These are phyloP conservation scores for Ichneumoninae sp. DNA, from an alignment of 2,888 invertebrate species.

Conservation along the genomic window DNA sequence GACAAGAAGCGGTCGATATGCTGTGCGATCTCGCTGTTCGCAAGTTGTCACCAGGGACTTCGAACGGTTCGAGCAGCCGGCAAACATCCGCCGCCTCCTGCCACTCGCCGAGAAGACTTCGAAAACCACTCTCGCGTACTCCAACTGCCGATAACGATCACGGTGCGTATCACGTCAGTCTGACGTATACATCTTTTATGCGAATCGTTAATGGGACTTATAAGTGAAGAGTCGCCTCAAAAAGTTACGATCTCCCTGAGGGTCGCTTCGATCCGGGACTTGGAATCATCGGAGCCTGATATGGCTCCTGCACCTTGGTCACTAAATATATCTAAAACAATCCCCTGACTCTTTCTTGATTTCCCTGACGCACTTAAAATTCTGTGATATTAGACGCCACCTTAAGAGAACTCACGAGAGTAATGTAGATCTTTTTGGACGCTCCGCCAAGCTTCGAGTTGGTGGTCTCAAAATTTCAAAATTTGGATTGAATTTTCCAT, in stretches of 20 bases:
- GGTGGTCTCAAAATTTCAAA: too few species aligned
- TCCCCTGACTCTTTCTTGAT: too few species aligned
- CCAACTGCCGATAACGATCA: conserved; percentile 80
- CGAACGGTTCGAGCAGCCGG: conserved; percentile 83
- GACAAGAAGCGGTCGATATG: conserved; percentile 94
- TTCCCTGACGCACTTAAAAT: too few species aligned
- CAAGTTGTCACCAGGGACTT: conserved; percentile 88
- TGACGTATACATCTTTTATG: not conserved
- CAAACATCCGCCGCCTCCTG: conserved; percentile 85
- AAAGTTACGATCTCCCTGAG: not conserved
- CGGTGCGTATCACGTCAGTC: conserved; percentile 71
- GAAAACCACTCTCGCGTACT: conserved; percentile 87
- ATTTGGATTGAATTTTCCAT: too few species aligned
- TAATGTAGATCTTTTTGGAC: too few species aligned
- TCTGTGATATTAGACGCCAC: too few species aligned
- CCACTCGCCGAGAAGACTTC: conserved; percentile 87
- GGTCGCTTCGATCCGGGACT: too few species aligned
- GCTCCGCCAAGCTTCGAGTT: too few species aligned
- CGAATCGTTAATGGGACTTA: not conserved
- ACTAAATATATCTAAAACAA: not conserved
- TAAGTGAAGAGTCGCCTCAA: not conserved
- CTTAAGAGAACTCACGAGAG: too few species aligned
- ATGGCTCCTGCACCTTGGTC: too few species aligned
- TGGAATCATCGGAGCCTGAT: too few species aligned
- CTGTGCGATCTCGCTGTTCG: conserved; percentile 92